Base-by-base conservation (phyloP, 2,797 vertebrate genomes). In the Amazona finschi region DNA sequence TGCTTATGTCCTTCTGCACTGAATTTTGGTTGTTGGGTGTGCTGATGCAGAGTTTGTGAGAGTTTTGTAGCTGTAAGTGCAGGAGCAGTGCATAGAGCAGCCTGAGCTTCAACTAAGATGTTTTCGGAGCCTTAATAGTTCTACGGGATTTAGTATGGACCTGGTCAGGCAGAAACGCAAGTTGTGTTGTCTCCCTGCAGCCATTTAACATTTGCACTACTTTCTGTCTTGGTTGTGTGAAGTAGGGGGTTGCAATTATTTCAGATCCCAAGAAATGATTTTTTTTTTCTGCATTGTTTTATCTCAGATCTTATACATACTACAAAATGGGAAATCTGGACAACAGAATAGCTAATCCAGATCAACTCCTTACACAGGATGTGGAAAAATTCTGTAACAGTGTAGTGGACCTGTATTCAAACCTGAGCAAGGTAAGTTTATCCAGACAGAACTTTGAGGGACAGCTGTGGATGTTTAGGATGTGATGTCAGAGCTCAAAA, bases 241-340 rank as follows among this genome's bases (percentile, higher is more conserved):
- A 89, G 10, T 28, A n/a, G 9, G 8, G 11, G 0, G 0, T 38
- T 88, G 12, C 19, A 65, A 1, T 67, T 90, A 33, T 57, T 93
- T 86, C 38, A 92, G 38, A 70, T 72, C 19, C 22, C 13, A 46
- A 17, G 25, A 74, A 50, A 67, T 58, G 5, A 12, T 13, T 47
- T 74, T 84, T 80, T 81, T 58, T 57, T 60, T 21, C 57, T 95
- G 44, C 66, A 9, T 94, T 60, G 22, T 96, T n/a, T 55, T 94
- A 43, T 96, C 97, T 85, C 95, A 99, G 99, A 97, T 97, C 98
- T 52, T 99, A 98, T 85, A 99, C 99, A 0, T 99, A 99, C 95
- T 99, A 99, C 97, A 99, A 99, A 98, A 99, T 99, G 99, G 99
- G 99, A 81, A 99, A 99, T 97, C 96, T 99, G 97, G 99, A 99